Evolutionary conservation across 1,140 invertebrate species (phyloP).

Genomic region (Panagrolaimus sp.): DNA sequence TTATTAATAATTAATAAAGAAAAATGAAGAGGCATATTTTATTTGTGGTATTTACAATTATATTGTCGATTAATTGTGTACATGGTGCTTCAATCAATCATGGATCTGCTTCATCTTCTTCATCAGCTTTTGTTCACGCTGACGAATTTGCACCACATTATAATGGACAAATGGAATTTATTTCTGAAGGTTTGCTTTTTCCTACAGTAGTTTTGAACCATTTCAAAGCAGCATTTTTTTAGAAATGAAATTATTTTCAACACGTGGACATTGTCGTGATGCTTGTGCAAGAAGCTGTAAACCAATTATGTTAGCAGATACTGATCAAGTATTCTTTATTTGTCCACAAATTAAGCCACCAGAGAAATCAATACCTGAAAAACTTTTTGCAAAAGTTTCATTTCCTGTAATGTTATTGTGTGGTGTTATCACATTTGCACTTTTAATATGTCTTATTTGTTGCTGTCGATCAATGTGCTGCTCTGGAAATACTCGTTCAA

Average conservation of each 20-base stretch:
- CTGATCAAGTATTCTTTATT: neutral
- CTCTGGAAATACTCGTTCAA: neutral
- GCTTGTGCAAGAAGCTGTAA: conserved; percentile 5
- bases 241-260: neutral
- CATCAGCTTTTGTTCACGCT: no score
- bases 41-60: no score
- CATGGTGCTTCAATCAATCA: no score
- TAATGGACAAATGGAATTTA: no score
- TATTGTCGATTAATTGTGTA: no score
- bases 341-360: conserved; percentile 6
- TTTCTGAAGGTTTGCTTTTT: neutral
- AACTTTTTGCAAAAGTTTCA: neutral
- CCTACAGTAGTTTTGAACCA: neutral
- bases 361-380: conserved; percentile 10
- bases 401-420: neutral
- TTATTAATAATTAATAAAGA: no score
- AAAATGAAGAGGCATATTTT: no score
- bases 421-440: neutral
- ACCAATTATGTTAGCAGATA: neutral
- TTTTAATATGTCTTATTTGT: neutral
- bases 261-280: neutral
- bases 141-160: no score
- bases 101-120: no score
- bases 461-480: conserved; percentile 11
- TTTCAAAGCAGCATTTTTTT: neutral